phyloP scores from a whole-genome alignment of 1,140 invertebrate genomes.

The Belonocnema kinseyi region DNA sequence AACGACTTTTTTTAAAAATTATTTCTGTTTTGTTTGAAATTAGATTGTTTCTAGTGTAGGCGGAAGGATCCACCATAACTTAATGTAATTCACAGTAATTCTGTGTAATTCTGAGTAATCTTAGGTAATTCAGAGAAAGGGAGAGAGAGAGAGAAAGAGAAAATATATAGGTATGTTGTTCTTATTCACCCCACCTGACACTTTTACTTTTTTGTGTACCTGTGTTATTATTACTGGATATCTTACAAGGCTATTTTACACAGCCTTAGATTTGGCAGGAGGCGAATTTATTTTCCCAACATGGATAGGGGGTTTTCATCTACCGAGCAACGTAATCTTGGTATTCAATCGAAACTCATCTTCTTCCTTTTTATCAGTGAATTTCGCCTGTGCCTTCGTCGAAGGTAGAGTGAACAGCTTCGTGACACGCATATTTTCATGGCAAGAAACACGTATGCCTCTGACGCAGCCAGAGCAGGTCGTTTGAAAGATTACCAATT shows the following conservation, averaged over 20 bases:
- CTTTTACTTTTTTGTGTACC: no score
- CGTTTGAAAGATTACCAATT: conserved; percentile 19
- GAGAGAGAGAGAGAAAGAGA: no score
- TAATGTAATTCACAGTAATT: no score
- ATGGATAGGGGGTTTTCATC: conserved; percentile 49
- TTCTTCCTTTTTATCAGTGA: conserved; percentile 48
- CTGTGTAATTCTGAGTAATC: no score
- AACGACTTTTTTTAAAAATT: no score
- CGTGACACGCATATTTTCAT: conserved; percentile 55
- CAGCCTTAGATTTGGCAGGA: background rate
- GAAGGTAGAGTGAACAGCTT: conserved; percentile 49
- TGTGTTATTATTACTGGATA: background rate
- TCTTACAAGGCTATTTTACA: background rate
- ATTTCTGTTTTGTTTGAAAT: no score
- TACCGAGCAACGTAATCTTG: conserved; percentile 50
- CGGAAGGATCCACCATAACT: no score
- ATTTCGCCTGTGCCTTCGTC: conserved; percentile 40
- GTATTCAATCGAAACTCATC: conserved; percentile 54
- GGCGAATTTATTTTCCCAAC: conserved; percentile 40
- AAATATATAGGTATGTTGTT: no score
- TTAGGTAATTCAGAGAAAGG: no score
- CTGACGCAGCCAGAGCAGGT: conserved; percentile 34
- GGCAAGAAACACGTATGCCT: conserved; percentile 45
- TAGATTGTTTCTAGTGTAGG: no score
- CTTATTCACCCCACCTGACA: no score